Evolutionary conservation across 1,140 invertebrate species (phyloP), one percentile per base, ranked within the genome.

Genomic region (Doryteuthis pealeii): DNA sequence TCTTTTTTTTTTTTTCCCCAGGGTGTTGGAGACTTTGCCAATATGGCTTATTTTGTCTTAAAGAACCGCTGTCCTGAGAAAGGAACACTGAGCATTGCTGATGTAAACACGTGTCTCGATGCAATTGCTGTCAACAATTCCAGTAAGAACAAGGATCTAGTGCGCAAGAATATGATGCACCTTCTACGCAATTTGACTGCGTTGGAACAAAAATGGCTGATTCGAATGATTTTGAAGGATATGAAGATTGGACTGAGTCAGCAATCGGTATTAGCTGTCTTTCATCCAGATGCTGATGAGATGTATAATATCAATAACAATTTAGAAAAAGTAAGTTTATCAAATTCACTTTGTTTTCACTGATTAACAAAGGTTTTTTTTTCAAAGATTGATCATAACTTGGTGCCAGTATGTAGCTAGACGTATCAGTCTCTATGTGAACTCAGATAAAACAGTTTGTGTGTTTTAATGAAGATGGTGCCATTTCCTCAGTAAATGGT

Each of bases 191-290:
- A 89, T 58, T 89, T 92, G 79, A 91, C 91, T n/a, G 90, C 93
- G 1, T 76, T 91, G 32, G 94, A 97, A 84, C 90, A 94, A 75
- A 96, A 96, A 88, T 97, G 95, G 95, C 87, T 97, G 0, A 93
- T 96, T 2, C 89, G 95, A 77, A 93, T 98, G 70, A 91, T 98
- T 66, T 86, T 98, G 4, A 97, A 97, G 76, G 85, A 87, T 35
- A 70, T 87, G 40, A 87, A 87, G 73, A 72, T 85, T 72, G 86
- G 86, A 1, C 74, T 88, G 68, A 91, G 92, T 18, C 90, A 91
- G 75, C 91, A 91, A 62, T 91, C 90, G 40, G 92, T 97, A 58
- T 90, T 97, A 66, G 96, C 73, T 33, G 83, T 90, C 12, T 92
- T 92, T 85, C 95, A 98, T 89, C 90, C 91, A 0, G 92, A 96